phyloP scores from a whole-genome alignment of 2,888 invertebrate genomes.

The Ophion ellenae region DNA sequence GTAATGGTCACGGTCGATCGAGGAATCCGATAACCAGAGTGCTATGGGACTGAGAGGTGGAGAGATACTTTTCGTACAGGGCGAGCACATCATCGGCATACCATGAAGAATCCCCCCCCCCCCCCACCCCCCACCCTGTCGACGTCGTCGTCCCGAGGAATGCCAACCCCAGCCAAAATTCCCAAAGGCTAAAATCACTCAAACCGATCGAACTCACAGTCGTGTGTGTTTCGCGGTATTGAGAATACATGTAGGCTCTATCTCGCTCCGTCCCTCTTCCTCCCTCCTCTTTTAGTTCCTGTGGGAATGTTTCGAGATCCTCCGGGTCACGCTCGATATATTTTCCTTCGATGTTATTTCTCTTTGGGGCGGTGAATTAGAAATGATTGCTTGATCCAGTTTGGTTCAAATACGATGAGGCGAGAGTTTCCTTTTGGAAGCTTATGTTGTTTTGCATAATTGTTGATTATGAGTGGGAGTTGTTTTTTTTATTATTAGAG shows the following conservation, averaged over 20 bases:
- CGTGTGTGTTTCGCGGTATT: conserved; percentile 35
- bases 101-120: conserved; percentile 44
- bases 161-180: conserved; percentile 74
- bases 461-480: not conserved
- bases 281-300: conserved; percentile 47
- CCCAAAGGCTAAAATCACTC: conserved; percentile 77
- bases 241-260: not conserved
- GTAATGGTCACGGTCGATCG: conserved; percentile 51
- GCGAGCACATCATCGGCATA: conserved; percentile 63
- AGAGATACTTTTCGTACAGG: conserved; percentile 53
- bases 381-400: not conserved
- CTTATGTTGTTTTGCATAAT: not conserved
- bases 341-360: conserved; percentile 30
- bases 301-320: conserved; percentile 74
- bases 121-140: not conserved
- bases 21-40: conserved; percentile 66
- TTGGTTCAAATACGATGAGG: not conserved
- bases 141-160: conserved; percentile 70
- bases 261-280: not conserved
- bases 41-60: conserved; percentile 51
- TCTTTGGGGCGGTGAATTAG: not conserved
- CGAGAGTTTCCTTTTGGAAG: not conserved
- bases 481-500: not conserved
- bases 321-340: conserved; percentile 21
- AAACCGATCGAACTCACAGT: conserved; percentile 77